Evolutionary conservation across 2,888 invertebrate species (phyloP).

Genomic region (Agonopterix arenella): DNA sequence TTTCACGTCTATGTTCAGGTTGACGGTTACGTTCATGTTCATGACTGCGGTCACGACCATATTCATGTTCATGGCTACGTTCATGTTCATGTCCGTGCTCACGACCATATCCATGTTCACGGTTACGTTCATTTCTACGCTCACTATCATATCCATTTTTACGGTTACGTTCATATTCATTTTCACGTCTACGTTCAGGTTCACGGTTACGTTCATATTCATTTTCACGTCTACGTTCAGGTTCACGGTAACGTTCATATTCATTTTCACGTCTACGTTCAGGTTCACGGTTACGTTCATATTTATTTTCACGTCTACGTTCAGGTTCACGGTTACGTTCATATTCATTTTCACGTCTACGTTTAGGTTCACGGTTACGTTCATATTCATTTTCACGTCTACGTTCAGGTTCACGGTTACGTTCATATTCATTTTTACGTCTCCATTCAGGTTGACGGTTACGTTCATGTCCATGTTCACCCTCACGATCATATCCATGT

Average conservation of each 20-base stretch:
- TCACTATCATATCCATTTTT: neutral
- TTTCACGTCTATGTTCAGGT: neutral
- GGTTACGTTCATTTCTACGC: neutral
- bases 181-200: neutral
- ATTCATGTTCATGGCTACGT: neutral
- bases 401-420: neutral
- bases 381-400: neutral
- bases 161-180: neutral
- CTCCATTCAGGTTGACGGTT: neutral
- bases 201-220: neutral
- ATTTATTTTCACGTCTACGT: neutral
- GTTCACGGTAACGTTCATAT: no score
- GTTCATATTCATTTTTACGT: neutral
- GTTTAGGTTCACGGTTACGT: neutral
- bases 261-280: no score
- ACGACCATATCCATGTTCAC: neutral
- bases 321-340: neutral
- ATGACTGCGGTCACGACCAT: neutral
- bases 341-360: neutral
- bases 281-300: no score
- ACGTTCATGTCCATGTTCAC: no score
- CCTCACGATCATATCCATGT: no score
- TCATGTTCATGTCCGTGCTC: neutral
- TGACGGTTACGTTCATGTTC: neutral
- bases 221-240: neutral